phyloP scores from a whole-genome alignment of 2,888 invertebrate species.

The Idaea biselata region DNA sequence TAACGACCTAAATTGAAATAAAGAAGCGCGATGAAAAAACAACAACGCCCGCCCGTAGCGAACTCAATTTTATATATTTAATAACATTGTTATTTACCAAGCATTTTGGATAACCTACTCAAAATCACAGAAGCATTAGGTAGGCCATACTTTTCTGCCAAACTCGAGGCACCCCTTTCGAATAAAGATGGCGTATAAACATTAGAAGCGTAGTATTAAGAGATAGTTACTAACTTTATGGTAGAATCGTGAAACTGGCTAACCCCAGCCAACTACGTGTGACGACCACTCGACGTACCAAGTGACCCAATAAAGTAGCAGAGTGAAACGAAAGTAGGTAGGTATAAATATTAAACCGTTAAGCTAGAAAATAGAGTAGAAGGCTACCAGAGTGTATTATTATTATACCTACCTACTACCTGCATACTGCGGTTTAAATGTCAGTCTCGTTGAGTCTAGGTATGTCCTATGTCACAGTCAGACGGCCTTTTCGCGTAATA shows the following conservation, averaged over 20 bases:
- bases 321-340: conserved; percentile 31
- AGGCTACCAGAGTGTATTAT: conserved; percentile 10
- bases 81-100: no score
- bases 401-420: not conserved
- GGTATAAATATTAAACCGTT: conserved; percentile 20
- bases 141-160: not conserved
- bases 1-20: no score
- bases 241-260: conserved; percentile 48
- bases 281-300: conserved; percentile 42
- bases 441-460: not conserved
- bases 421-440: not conserved
- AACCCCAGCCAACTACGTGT: conserved; percentile 51
- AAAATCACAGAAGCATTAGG: conserved; percentile 7
- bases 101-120: no score
- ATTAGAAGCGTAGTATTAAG: conserved; percentile 37
- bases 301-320: conserved; percentile 59
- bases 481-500: no score
- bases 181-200: conserved; percentile 43
- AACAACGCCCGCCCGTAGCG: no score
- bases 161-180: conserved; percentile 7
- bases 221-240: conserved; percentile 22
- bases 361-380: not conserved
- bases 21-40: no score
- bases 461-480: no score
- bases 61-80: no score